Evolutionary conservation across 2,888 invertebrate species (phyloP), one percentile per base, ranked within the genome.

Genomic region (Drosophila sordidapex): DNA sequence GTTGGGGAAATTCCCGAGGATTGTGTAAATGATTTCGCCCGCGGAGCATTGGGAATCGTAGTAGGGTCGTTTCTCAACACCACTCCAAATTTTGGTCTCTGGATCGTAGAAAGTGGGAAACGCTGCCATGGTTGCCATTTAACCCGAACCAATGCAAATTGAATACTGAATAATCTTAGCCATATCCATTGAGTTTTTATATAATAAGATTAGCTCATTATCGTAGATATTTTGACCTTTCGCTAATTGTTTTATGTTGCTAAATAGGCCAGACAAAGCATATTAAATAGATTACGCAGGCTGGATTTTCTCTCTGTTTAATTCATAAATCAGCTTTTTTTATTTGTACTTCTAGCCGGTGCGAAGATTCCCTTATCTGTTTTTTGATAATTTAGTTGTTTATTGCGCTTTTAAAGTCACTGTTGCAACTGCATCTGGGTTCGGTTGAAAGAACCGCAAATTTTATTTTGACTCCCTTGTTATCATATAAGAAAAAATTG

Each of bases 41-140:
- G 25, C 51, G 0, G 83, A 83, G 31, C 69, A 46, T 21, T 81
- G 33, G n/a, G 46, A 58, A 46, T 66, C 56, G n/a, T 49, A 81
- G 2, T 53, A 25, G 21, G 21, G 21, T 21, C 21, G 21, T 21
- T 1, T 21, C 21, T 21, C 21, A 21, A 21, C 21, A 21, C 21
- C 21, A 21, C 21, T 21, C 21, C 21, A 21, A 1, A 21, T 21
- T 21, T 21, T 21, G 21, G 21, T 21, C 21, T 21, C 21, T 21
- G 21, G 21, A 21, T 21, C 21, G 21, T 1, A 21, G 21, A 21
- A 21, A 21, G 21, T 21, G 21, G 21, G 21, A 21, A 21, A 21
- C 21, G 21, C 21, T 21, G 21, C 21, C 21, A 1, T 21, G 21
- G 21, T 21, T 21, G 21, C 21, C 21, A 21, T 21, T 21, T 21